Conservation (phyloP, 1,140 invertebrate species). For the Ctenoplectra terminalis region DNA sequence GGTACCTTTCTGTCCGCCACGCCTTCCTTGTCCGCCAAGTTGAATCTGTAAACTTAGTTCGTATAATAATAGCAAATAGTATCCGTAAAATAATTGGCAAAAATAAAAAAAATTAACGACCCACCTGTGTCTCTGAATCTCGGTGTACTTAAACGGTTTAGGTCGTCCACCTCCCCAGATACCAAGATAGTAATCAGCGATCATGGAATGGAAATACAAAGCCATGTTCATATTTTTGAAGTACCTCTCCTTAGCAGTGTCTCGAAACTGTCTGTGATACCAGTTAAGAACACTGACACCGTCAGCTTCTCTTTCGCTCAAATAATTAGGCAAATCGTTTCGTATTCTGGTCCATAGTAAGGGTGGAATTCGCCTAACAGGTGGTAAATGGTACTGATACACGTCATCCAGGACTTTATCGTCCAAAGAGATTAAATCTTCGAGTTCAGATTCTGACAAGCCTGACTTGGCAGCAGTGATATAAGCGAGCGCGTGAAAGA, state of each 20-base stretch:
- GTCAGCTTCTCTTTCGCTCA: slow-evolving; percentile 97
- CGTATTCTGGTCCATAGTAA: slow-evolving; percentile 97
- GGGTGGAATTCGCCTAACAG: slow-evolving; percentile 96
- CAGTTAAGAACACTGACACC: slow-evolving; percentile 98
- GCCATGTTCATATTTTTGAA: slow-evolving; percentile 99
- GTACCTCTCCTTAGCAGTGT: slow-evolving; percentile 96
- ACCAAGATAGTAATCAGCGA: slow-evolving; percentile 98
- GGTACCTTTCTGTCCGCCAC: slow-evolving; percentile 98
- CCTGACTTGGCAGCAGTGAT: slow-evolving; percentile 97
- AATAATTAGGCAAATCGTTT: slow-evolving; percentile 97
- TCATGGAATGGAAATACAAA: slow-evolving; percentile 97
- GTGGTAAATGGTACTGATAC: slow-evolving; percentile 98
- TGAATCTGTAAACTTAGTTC: slow-evolving; percentile 85
- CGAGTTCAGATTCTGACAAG: slow-evolving; percentile 95
- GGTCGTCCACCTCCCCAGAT: slow-evolving; percentile 97
- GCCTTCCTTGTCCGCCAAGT: slow-evolving; percentile 94
- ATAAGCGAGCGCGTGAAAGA: slow-evolving; percentile 96
- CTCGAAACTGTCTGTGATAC: slow-evolving; percentile 98
- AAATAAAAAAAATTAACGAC: slow-evolving; percentile 37
- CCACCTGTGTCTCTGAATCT: slow-evolving; percentile 95
- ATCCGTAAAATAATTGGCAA: no score
- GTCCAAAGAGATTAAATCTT: slow-evolving; percentile 97
- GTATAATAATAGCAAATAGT: no score
- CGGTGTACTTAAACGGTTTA: slow-evolving; percentile 98
- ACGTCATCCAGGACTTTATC: slow-evolving; percentile 98